Percentiles rank a stretch among this genome's conserved stretches.
Evolutionary conservation across 2,113 vertebrate genomes (phyloP).

Genomic region (Amphiprion ocellaris): DNA sequence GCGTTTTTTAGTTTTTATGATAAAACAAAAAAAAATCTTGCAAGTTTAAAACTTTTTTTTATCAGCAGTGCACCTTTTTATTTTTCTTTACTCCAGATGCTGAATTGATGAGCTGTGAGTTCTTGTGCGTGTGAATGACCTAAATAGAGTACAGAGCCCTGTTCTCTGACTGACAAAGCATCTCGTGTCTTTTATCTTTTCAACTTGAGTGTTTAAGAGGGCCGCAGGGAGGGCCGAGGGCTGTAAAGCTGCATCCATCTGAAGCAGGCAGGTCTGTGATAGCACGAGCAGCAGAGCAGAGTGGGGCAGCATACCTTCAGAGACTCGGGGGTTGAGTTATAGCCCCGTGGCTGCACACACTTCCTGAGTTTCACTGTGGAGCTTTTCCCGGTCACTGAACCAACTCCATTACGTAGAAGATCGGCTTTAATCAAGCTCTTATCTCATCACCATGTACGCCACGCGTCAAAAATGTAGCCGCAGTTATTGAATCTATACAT

Average conservation of each 20-base stretch:
- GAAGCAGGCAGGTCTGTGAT: constrained; percentile 66
- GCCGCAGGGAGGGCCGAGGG: constrained; percentile 68
- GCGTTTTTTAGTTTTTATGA: not conserved
- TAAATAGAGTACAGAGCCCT: constrained; percentile 49
- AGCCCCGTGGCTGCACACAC: constrained; percentile 70
- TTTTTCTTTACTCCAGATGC: constrained; percentile 43
- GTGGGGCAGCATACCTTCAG: constrained; percentile 66
- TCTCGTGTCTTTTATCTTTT: constrained; percentile 81
- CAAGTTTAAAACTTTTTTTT: constrained; percentile 9
- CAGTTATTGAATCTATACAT: not conserved
- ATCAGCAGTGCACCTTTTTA: constrained; percentile 21
- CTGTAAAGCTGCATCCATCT: constrained; percentile 76
- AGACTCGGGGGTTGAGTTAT: constrained; percentile 74
- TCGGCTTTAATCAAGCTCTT: constrained; percentile 40
- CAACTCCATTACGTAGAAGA: constrained; percentile 53
- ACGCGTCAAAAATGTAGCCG: not conserved
- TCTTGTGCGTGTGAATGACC: constrained; percentile 53
- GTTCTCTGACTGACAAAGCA: constrained; percentile 67
- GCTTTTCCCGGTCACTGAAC: constrained; percentile 42
- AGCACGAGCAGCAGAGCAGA: constrained; percentile 59
- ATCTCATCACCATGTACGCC: constrained; percentile 36
- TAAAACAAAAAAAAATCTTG: constrained; percentile 28
- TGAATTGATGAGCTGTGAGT: constrained; percentile 62
- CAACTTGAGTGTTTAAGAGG: constrained; percentile 76
- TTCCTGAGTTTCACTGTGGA: constrained; percentile 71